Conservation (phyloP, 35 echinoderm and acorn worm genomes). For the Diadema setosum region DNA sequence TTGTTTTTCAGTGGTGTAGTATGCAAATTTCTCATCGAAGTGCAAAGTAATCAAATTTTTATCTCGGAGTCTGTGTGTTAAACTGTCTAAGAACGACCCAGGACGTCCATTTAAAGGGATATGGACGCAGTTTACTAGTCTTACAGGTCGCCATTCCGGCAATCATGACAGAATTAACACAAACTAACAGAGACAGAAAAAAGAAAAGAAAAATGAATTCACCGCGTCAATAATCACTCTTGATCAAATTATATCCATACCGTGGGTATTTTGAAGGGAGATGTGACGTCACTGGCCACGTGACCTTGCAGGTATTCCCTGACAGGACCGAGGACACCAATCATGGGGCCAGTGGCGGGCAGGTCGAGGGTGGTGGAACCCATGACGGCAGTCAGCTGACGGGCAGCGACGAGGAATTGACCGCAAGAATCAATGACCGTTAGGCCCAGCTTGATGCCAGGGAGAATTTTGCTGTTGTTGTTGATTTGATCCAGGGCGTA, state of each 20-base stretch:
- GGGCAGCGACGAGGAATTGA: constrained; percentile 12
- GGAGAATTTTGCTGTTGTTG: background rate
- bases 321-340: constrained; percentile 51
- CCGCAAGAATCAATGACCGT: constrained; percentile 70
- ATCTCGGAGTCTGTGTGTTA: no score
- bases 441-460: constrained; percentile 53
- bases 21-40: no score
- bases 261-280: background rate
- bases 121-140: no score
- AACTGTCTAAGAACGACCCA: no score
- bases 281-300: constrained; percentile 8
- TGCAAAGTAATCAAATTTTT: no score
- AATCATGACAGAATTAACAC: no score
- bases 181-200: no score
- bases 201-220: no score
- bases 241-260: background rate
- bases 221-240: no score
- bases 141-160: no score
- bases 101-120: no score
- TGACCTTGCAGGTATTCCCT: constrained; percentile 6
- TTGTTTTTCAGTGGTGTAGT: no score
- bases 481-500: constrained; percentile 26
- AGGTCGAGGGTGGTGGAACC: background rate
- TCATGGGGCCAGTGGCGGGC: constrained; percentile 22
- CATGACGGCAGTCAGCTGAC: constrained; percentile 10